phyloP scores from a whole-genome alignment of 1,140 invertebrate species.

The Heterodera carotae region DNA sequence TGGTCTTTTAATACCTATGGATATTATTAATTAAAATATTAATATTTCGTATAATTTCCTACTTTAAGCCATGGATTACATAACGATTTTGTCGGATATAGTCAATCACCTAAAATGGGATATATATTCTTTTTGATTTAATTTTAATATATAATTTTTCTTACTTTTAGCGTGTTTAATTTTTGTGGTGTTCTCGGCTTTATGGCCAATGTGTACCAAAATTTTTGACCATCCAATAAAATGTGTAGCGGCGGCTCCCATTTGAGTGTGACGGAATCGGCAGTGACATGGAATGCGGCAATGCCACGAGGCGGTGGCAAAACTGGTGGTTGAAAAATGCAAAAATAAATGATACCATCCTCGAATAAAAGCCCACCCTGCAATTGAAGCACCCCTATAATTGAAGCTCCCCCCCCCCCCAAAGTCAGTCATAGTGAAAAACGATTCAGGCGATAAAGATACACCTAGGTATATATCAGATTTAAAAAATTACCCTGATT shows the following conservation, averaged over 20 bases:
- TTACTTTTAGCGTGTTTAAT: constrained; percentile 11
- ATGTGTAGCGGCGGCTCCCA: constrained; percentile 59
- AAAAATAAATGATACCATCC: neutral
- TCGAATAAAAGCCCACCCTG: too few relatives aligned
- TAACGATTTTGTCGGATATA: constrained; percentile 60
- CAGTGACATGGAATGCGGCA: constrained; percentile 60
- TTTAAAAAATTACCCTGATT: too few relatives aligned
- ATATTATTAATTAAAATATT: constrained; percentile 45
- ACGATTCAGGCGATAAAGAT: too few relatives aligned
- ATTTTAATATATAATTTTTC: constrained; percentile 49
- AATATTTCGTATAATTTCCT: too few relatives aligned
- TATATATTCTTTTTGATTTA: constrained; percentile 40
- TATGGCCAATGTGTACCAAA: constrained; percentile 63
- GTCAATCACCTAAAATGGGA: constrained; percentile 63
- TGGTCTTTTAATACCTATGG: too few relatives aligned
- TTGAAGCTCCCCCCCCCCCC: too few relatives aligned
- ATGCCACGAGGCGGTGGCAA: constrained; percentile 53
- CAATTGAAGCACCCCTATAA: too few relatives aligned
- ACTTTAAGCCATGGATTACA: constrained; percentile 57
- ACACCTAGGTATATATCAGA: too few relatives aligned
- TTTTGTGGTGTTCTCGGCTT: constrained; percentile 40
- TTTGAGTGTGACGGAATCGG: constrained; percentile 60
- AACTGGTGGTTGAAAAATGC: constrained; percentile 12
- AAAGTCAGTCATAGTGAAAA: too few relatives aligned
- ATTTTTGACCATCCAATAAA: constrained; percentile 56